A percentile compares a stretch with the other conserved stretches of the same genome.
Evolutionary conservation across 1,140 invertebrate genomes (phyloP).

Genomic region (Drosophila ambigua): DNA sequence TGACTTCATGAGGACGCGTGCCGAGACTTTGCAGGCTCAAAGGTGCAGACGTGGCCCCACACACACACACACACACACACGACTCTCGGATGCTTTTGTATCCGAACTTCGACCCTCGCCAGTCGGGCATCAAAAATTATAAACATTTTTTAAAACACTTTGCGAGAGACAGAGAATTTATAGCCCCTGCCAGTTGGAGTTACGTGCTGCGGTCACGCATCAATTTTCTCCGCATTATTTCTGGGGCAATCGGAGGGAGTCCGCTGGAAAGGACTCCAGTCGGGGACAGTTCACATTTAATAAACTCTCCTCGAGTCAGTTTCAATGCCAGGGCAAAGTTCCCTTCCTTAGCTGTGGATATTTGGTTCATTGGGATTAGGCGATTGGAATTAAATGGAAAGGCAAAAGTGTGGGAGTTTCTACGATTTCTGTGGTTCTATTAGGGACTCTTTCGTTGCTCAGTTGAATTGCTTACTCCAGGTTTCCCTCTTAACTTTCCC

Average conservation of each 20-base stretch:
- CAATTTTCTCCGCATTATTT: constrained; percentile 48
- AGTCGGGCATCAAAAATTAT: constrained; percentile 65
- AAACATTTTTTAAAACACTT: constrained; percentile 80
- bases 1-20: constrained; percentile 46
- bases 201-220: constrained; percentile 78
- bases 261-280: neutral
- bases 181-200: constrained; percentile 33
- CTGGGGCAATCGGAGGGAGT: too few relatives aligned
- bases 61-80: constrained; percentile 14
- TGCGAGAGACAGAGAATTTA: constrained; percentile 65
- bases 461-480: too few relatives aligned
- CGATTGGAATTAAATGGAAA: too few relatives aligned
- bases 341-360: neutral
- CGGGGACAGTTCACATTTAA: constrained; percentile 53
- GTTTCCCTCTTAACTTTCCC: too few relatives aligned
- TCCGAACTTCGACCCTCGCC: constrained; percentile 25
- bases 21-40: constrained; percentile 56
- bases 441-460: too few relatives aligned
- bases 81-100: constrained; percentile 15
- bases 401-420: too few relatives aligned
- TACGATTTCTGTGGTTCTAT: too few relatives aligned
- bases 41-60: constrained; percentile 68
- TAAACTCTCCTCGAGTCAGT: constrained; percentile 59
- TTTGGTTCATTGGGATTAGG: constrained; percentile 1
- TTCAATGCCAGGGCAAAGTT: constrained; percentile 41